A percentile compares a stretch with the other conserved stretches of the same genome.
Evolutionary conservation across 2,113 vertebrate species (phyloP).

Genomic region (Thryonomys swinderianus): DNA sequence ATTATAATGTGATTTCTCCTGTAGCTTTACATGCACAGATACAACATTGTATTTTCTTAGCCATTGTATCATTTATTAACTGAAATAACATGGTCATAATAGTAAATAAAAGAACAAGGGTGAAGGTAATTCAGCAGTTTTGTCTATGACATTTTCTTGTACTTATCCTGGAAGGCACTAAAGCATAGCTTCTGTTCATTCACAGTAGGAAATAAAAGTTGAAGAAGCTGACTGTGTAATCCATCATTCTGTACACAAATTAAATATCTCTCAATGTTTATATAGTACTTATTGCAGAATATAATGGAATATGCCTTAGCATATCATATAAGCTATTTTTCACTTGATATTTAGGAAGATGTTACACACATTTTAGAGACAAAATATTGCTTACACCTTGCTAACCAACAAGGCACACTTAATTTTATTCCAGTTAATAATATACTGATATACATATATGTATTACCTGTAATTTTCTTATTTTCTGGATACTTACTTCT

Average conservation of each 20-base stretch:
- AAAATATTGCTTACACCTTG: not conserved
- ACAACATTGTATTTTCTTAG: conserved; percentile 58
- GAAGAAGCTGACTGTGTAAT: conserved; percentile 79
- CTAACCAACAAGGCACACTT: not conserved
- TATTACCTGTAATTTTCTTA: not conserved
- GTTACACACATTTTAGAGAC: conserved; percentile 49
- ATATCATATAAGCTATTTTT: conserved; percentile 69
- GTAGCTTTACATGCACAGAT: conserved; percentile 53
- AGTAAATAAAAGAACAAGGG: conserved; percentile 74
- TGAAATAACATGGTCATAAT: conserved; percentile 72
- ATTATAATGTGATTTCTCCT: conserved; percentile 68
- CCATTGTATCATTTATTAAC: conserved; percentile 66
- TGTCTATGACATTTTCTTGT: conserved; percentile 61
- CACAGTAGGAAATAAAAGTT: conserved; percentile 71
- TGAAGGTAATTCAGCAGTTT: conserved; percentile 70
- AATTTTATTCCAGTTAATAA: not conserved
- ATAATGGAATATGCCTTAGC: conserved; percentile 59
- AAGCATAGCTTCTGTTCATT: conserved; percentile 42
- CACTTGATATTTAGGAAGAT: conserved; percentile 71
- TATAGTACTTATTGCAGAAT: conserved; percentile 59
- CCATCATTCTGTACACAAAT: conserved; percentile 79
- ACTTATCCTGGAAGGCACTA: conserved; percentile 60
- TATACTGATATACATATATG: not conserved
- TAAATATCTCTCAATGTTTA: conserved; percentile 74
- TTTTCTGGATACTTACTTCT: not conserved